Percentiles rank a stretch among this genome's conserved stretches.
phyloP scores from a whole-genome alignment of 2,888 invertebrate genomes.

The Cephalotes varians region DNA sequence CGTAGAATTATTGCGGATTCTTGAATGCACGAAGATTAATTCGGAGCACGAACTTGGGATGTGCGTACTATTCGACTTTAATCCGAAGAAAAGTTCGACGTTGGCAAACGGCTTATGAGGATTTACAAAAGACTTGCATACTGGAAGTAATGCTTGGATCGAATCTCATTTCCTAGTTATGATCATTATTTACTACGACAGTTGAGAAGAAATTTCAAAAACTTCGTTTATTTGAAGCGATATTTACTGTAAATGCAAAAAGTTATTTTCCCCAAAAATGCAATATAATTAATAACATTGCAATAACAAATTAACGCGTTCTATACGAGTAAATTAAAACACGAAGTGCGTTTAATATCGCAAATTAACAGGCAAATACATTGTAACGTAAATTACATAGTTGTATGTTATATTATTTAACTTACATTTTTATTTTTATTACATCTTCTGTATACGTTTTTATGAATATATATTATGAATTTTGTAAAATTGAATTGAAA shows the following conservation, averaged over 20 bases:
- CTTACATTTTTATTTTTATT: background rate
- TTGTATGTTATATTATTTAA: background rate
- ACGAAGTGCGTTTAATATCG: background rate
- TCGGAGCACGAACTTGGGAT: constrained; percentile 29
- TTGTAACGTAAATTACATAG: background rate
- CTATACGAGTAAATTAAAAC: background rate
- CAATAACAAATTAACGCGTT: background rate
- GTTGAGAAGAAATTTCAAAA: constrained; percentile 6
- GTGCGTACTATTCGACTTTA: constrained; percentile 30
- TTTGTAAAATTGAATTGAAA: background rate
- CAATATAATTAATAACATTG: background rate
- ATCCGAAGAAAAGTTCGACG: constrained; percentile 27
- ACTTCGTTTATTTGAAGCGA: background rate
- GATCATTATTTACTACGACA: background rate
- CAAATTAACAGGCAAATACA: background rate
- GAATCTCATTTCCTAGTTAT: constrained; percentile 17
- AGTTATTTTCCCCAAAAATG: background rate
- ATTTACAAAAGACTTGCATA: background rate
- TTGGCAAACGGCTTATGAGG: constrained; percentile 1
- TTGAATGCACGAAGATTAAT: constrained; percentile 25
- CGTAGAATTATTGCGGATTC: constrained; percentile 16
- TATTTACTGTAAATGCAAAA: background rate
- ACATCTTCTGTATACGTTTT: too few relatives aligned
- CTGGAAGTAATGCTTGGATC: background rate
- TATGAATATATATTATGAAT: background rate